phyloP scores from a whole-genome alignment of 64 coral and sea anemone genomes.

The Trachythela sp. region DNA sequence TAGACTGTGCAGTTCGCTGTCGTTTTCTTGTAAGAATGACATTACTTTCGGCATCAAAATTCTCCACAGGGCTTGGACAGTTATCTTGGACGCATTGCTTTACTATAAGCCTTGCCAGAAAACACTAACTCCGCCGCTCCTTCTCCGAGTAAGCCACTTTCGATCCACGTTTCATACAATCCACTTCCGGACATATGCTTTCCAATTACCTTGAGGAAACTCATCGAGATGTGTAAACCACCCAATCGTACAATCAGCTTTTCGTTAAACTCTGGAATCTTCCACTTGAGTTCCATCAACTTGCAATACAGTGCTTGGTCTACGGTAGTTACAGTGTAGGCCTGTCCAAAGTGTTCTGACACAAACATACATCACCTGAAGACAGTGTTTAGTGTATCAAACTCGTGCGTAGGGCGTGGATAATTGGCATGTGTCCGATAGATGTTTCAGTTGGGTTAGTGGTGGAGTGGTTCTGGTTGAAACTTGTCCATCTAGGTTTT shows the following conservation, averaged over 20 bases:
- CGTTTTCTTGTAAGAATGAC: constrained; percentile 25
- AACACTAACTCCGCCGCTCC: constrained; percentile 47
- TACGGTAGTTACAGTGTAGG: constrained; percentile 48
- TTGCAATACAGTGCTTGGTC: constrained; percentile 57
- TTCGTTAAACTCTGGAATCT: constrained; percentile 50
- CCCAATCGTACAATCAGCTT: constrained; percentile 51
- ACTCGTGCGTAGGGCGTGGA: constrained; percentile 55
- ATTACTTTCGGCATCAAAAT: constrained; percentile 37
- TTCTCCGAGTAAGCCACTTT: constrained; percentile 50
- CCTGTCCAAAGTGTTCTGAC: constrained; percentile 36
- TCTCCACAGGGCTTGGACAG: constrained; percentile 45
- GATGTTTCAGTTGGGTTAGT: constrained; percentile 44
- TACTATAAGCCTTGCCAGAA: constrained; percentile 46
- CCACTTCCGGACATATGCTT: constrained; percentile 57
- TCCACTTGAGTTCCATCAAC: constrained; percentile 61
- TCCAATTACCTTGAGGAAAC: constrained; percentile 50
- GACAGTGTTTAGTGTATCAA: constrained; percentile 55
- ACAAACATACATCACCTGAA: constrained; percentile 44
- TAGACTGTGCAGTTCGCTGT: constrained; percentile 15
- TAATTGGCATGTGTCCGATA: constrained; percentile 71
- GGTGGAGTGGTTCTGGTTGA: constrained; percentile 34
- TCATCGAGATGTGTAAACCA: constrained; percentile 63
- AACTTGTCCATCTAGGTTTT: constrained; percentile 19
- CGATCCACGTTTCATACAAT: constrained; percentile 48
- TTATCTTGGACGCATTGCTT: constrained; percentile 48